Percentiles rank a stretch among this genome's conserved stretches.
Conservation (phyloP, 2,113 vertebrate species). For the Gymnogyps californianus region DNA sequence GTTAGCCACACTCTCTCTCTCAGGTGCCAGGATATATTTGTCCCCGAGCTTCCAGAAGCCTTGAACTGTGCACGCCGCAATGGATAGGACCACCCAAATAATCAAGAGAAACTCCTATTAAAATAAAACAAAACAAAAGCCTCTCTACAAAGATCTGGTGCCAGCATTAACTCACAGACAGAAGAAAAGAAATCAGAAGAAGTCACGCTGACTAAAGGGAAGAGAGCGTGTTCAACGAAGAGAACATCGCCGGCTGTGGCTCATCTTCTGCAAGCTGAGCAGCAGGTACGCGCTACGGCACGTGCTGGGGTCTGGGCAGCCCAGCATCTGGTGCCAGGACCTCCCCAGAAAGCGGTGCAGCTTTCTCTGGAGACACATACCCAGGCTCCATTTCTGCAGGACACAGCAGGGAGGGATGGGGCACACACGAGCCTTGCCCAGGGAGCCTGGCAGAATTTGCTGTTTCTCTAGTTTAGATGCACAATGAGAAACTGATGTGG, state of each 20-base stretch:
- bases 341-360: background rate
- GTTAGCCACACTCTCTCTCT: background rate
- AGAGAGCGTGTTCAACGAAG: background rate
- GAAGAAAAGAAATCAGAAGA: background rate
- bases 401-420: background rate
- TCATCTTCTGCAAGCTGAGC: background rate
- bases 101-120: background rate
- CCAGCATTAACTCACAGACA: background rate
- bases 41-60: background rate
- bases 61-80: background rate
- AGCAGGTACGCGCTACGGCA: rapidly evolving
- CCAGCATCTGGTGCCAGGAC: background rate
- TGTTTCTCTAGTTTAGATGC: background rate
- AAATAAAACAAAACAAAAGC: background rate
- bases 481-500: background rate
- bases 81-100: background rate
- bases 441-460: background rate
- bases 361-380: background rate
- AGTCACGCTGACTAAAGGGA: background rate
- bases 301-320: background rate
- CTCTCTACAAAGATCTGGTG: background rate
- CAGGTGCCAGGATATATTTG: background rate
- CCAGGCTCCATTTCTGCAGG: background rate
- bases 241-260: rapidly evolving
- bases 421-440: background rate